These are phyloP conservation scores for Drosophila pachea DNA, from an alignment of 1,140 invertebrate species.

Conservation along the genomic window DNA sequence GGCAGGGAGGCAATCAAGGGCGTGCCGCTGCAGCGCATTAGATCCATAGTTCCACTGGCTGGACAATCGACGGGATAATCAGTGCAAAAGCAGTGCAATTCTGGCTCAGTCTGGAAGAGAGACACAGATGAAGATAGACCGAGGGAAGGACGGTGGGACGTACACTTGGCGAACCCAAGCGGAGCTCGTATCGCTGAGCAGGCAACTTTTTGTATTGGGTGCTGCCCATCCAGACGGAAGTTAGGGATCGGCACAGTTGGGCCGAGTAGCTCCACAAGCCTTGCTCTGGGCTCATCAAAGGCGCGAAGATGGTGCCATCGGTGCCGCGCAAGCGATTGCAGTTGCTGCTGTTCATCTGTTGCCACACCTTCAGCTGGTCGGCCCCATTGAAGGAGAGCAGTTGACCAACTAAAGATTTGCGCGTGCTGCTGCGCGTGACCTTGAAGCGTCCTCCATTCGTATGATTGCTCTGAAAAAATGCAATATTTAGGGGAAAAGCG, in stretches of 20 bases:
- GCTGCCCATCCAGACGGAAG: slow-evolving; percentile 81
- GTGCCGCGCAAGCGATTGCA: slow-evolving; percentile 87
- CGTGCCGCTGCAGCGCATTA: slow-evolving; percentile 81
- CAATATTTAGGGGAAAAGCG: neutral
- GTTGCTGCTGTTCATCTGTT: slow-evolving; percentile 72
- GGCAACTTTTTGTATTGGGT: slow-evolving; percentile 83
- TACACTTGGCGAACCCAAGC: slow-evolving; percentile 80
- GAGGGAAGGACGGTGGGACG: neutral
- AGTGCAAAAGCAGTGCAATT: slow-evolving; percentile 86
- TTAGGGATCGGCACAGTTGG: slow-evolving; percentile 84
- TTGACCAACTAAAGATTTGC: slow-evolving; percentile 83
- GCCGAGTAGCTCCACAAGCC: slow-evolving; percentile 82
- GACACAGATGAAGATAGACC: no score
- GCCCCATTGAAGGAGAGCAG: slow-evolving; percentile 83
- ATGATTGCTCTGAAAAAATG: slow-evolving; percentile 27
- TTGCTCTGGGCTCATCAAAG: slow-evolving; percentile 81
- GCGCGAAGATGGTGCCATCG: slow-evolving; percentile 87
- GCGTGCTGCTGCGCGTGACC: slow-evolving; percentile 84
- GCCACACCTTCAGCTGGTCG: slow-evolving; percentile 81
- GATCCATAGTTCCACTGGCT: slow-evolving; percentile 85
- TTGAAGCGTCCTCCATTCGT: slow-evolving; percentile 74
- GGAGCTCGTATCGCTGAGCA: slow-evolving; percentile 83
- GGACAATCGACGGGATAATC: slow-evolving; percentile 80
- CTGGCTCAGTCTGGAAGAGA: slow-evolving; percentile 80
- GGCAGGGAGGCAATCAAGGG: slow-evolving; percentile 82